Evolutionary conservation across 2,888 invertebrate species (phyloP), one percentile per base, ranked within the genome.

Genomic region (Acanthosepion pharaonis): DNA sequence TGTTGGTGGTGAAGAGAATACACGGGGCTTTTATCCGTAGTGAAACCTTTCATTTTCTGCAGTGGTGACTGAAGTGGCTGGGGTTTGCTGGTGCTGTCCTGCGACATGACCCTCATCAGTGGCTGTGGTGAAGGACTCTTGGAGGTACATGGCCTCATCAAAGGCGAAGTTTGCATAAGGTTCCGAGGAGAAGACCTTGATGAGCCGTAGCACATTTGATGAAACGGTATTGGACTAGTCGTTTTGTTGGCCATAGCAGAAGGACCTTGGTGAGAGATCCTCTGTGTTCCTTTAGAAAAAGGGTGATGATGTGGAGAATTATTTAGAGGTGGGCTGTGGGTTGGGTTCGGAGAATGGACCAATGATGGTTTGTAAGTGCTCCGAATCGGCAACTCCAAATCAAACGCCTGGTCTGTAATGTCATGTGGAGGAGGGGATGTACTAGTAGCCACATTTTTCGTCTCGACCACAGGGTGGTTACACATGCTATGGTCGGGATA

Each of bases 81-180:
- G 11, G 78, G 51, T 93, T 93, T 93, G 48, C 25, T 53, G 18
- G 49, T 51, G 53, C 28, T 53, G 28, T 93, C 93, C 28, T 93
- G 51, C 15, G 93, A 93, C 53, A 49, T 53, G 53, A 93, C 93
- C 53, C 93, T 93, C 48, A 93, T n/a, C 28, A 93, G 49, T 8
- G 93, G n/a, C 93, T 93, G 93, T 28, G 93, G 93, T 28, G 93
- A 93, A 93, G 93, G 53, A 33, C 93, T 93, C 93, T 53, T 93
- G 28, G 93, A 53, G 53, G 53, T 93, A n/a, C 51, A 49, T 49
- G 53, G 48, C n/a, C 93, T 93, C 49, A 93, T 93, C 93, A 93
- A 53, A n/a, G 78, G 78, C 49, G 93, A 93, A 93, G 93, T 53
- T 49, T 49, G 51, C 28, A 93, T 53, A 51, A 53, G 28, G 33